Conservation (phyloP, 2,113 vertebrate species). For the Ascaphus truei region DNA sequence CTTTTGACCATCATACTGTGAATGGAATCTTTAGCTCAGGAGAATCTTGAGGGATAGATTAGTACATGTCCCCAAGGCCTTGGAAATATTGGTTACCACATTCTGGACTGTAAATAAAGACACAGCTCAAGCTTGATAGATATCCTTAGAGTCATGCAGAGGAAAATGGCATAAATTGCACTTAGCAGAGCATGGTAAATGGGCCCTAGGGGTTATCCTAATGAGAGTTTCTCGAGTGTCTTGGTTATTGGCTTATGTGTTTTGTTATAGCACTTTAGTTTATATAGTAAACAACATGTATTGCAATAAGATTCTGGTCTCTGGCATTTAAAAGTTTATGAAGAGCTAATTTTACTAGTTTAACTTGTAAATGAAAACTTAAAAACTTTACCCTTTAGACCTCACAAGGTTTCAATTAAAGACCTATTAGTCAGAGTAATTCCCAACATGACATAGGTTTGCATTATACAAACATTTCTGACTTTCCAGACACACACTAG, state of each 20-base stretch:
- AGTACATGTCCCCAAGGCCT: neutral
- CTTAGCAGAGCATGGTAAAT: neutral
- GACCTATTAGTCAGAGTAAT: slow-evolving; percentile 70
- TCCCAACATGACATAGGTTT: slow-evolving; percentile 68
- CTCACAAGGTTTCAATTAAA: slow-evolving; percentile 75
- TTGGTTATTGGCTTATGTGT: neutral
- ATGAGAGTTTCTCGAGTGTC: neutral
- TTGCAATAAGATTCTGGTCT: slow-evolving; percentile 15
- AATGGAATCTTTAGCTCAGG: neutral
- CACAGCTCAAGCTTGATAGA: slow-evolving; percentile 9
- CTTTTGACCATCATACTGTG: neutral
- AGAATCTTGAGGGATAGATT: neutral
- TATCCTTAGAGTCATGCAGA: slow-evolving; percentile 11
- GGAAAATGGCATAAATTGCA: slow-evolving; percentile 25
- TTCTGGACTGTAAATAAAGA: slow-evolving; percentile 16
- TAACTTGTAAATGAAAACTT: slow-evolving; percentile 65
- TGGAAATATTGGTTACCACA: slow-evolving; percentile 10
- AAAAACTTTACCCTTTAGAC: slow-evolving; percentile 59
- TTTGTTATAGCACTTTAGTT: neutral
- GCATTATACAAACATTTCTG: slow-evolving; percentile 65
- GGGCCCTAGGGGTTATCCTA: neutral
- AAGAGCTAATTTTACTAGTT: slow-evolving; percentile 51
- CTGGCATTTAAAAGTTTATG: slow-evolving; percentile 35
- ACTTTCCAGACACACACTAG: slow-evolving; percentile 62
- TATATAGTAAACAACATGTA: slow-evolving; percentile 25